phyloP scores from a whole-genome alignment of 2,113 vertebrate genomes.

The Spilogale gracilis region DNA sequence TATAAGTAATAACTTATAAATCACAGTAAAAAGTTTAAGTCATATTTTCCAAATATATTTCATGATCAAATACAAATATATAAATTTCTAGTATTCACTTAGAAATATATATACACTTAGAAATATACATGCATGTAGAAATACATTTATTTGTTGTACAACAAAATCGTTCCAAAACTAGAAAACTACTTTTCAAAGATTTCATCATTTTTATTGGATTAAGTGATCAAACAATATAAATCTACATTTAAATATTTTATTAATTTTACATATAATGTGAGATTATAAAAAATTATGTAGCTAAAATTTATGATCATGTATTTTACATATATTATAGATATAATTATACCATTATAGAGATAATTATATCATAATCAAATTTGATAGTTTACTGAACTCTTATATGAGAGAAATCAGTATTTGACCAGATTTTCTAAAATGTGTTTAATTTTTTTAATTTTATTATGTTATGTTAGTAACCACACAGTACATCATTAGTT shows the following conservation, averaged over 20 bases:
- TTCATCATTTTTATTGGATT: neutral
- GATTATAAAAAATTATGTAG: neutral
- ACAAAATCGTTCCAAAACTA: neutral
- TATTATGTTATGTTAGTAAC: too few species aligned
- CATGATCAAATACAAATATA: neutral
- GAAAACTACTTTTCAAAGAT: neutral
- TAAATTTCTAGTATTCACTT: neutral
- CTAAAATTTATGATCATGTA: neutral
- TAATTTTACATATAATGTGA: neutral
- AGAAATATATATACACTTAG: neutral
- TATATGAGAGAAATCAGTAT: neutral
- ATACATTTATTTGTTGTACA: neutral
- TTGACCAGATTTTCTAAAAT: neutral
- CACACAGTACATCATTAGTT: too few species aligned
- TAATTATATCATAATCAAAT: neutral
- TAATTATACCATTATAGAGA: neutral
- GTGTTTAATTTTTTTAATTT: too few species aligned
- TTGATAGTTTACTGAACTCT: neutral
- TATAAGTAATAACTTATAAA: neutral
- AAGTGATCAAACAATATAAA: neutral
- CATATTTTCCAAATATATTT: neutral
- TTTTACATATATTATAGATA: neutral
- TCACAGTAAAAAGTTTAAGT: neutral
- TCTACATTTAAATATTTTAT: neutral
- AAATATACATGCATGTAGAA: neutral